Conservation (phyloP, 2,888 invertebrate species). For the Drosophila parthenogenetica region DNA sequence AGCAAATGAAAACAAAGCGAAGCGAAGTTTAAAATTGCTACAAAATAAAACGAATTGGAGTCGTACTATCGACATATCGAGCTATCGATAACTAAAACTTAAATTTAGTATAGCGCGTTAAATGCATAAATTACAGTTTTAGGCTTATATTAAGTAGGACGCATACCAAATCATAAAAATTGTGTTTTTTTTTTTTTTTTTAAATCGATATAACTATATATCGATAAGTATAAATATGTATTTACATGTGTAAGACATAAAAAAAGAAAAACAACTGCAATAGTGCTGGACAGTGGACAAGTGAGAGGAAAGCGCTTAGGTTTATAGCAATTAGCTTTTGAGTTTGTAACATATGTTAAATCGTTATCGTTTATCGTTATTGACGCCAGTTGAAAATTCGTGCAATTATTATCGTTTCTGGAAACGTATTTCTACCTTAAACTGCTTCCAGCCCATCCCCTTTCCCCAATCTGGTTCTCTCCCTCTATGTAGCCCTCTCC, state of each 20-base stretch:
- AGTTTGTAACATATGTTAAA: constrained; percentile 53
- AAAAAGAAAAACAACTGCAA: constrained; percentile 11
- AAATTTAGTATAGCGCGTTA: constrained; percentile 51
- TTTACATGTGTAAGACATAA: constrained; percentile 18
- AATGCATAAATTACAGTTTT: constrained; percentile 39
- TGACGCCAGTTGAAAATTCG: constrained; percentile 36
- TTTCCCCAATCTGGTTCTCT: not conserved
- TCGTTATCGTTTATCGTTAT: constrained; percentile 34
- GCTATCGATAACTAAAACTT: constrained; percentile 20
- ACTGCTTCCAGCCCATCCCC: too few species aligned
- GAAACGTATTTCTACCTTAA: constrained; percentile 6
- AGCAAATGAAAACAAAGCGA: constrained; percentile 39
- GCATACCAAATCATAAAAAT: constrained; percentile 28
- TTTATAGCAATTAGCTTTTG: constrained; percentile 47
- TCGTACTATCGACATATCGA: constrained; percentile 10
- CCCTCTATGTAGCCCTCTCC: not conserved
- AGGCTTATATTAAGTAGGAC: constrained; percentile 58
- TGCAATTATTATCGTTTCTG: constrained; percentile 53
- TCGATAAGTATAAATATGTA: constrained; percentile 18
- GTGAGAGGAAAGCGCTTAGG: constrained; percentile 49
- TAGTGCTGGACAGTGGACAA: constrained; percentile 60
- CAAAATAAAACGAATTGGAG: constrained; percentile 29
- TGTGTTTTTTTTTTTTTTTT: constrained; percentile 42
- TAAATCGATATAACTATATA: constrained; percentile 20
- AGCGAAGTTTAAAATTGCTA: constrained; percentile 25